Conservation (phyloP, 2,888 invertebrate species). For the Trachelus stipa region DNA sequence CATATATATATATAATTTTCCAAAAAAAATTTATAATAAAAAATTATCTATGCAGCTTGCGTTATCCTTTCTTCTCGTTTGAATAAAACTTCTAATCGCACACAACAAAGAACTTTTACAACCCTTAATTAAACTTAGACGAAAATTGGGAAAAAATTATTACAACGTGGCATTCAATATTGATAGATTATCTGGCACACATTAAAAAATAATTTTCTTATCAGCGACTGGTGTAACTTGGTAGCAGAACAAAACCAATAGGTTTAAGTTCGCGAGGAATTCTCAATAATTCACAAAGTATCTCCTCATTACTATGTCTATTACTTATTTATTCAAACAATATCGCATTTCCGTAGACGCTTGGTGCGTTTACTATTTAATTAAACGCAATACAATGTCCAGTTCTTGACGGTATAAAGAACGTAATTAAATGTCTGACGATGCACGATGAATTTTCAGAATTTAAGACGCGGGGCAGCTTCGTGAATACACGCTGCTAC, state of each 20-base stretch:
- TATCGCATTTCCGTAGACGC: background rate
- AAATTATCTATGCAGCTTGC: background rate
- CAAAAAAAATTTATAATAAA: background rate
- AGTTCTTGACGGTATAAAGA: background rate
- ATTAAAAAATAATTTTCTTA: background rate
- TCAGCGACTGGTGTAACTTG: background rate
- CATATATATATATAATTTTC: background rate
- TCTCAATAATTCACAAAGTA: constrained; percentile 16
- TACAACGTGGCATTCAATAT: background rate
- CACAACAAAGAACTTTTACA: background rate
- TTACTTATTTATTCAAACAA: background rate
- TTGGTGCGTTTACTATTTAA: background rate
- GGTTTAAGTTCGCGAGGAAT: constrained; percentile 11
- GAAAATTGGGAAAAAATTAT: background rate
- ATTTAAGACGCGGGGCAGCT: background rate
- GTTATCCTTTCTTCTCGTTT: background rate
- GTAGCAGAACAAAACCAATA: constrained; percentile 13
- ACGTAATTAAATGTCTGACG: background rate
- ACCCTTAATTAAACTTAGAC: background rate
- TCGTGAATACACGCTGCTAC: background rate
- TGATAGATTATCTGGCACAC: background rate
- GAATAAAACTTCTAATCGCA: background rate
- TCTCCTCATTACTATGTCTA: background rate
- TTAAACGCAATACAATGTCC: background rate
- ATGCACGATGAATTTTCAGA: background rate